Conservation (phyloP, 2,888 invertebrate genomes). For the Cheilosia pagana region DNA sequence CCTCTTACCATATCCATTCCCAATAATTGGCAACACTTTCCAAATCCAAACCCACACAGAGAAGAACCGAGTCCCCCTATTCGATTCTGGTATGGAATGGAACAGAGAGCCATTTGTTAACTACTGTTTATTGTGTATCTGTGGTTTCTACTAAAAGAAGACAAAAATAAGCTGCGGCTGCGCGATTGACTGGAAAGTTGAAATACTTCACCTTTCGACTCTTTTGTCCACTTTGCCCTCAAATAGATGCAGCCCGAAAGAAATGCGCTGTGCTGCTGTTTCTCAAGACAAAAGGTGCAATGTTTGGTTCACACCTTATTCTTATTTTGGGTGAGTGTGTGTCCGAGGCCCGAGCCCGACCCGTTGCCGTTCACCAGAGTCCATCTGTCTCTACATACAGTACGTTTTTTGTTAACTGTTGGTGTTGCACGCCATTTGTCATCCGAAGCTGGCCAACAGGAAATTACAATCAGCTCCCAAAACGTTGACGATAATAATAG, state of each 20-base stretch:
- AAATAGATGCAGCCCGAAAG: constrained; percentile 26
- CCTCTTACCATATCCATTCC: no score
- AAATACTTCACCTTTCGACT: constrained; percentile 45
- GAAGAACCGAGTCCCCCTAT: no score
- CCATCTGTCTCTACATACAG: constrained; percentile 20
- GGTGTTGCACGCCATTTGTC: constrained; percentile 59
- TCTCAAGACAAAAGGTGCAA: constrained; percentile 44
- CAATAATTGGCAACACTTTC: no score
- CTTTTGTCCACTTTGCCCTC: constrained; percentile 1
- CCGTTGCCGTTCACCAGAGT: constrained; percentile 26
- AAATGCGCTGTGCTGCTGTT: constrained; percentile 4
- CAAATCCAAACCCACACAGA: no score
- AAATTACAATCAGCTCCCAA: constrained; percentile 20
- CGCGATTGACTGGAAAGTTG: constrained; percentile 63
- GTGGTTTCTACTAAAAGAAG: background rate
- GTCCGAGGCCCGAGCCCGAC: background rate
- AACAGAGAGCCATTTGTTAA: no score
- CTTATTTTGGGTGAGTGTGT: background rate
- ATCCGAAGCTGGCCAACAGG: constrained; percentile 33
- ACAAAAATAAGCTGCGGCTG: constrained; percentile 26
- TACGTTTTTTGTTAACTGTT: constrained; percentile 38
- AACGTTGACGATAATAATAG: constrained; percentile 24
- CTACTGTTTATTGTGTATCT: no score
- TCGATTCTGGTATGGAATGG: no score
- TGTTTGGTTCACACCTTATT: constrained; percentile 48